A percentile compares a stretch with the other conserved stretches of the same genome.
Conservation (phyloP, 2,888 invertebrate species). For the Athalia cordata region DNA sequence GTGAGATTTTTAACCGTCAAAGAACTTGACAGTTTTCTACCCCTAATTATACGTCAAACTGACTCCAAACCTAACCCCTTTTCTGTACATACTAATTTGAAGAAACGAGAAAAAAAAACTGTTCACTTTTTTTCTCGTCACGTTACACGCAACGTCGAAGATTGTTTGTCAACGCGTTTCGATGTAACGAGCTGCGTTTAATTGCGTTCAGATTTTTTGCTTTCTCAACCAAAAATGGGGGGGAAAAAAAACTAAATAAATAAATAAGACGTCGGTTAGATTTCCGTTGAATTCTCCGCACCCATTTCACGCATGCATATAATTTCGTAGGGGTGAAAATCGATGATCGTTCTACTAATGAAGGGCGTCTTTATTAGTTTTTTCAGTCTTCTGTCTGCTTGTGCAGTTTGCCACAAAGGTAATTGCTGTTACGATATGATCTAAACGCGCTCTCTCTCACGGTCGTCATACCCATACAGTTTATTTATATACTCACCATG, state of each 20-base stretch:
- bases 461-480: slow-evolving; percentile 51
- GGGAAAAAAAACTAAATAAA: background rate
- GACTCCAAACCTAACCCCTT: background rate
- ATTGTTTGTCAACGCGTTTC: no score
- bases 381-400: slow-evolving; percentile 55
- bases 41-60: background rate
- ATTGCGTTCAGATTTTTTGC: no score
- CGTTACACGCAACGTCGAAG: no score
- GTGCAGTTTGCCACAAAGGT: slow-evolving; percentile 43
- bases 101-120: background rate
- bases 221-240: background rate
- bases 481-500: no score
- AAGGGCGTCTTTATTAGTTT: slow-evolving; percentile 32
- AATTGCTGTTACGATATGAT: slow-evolving; percentile 67
- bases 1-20: background rate
- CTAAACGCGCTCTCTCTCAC: slow-evolving; percentile 64
- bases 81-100: background rate
- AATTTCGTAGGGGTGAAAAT: slow-evolving; percentile 36
- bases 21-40: slow-evolving; percentile 18
- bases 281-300: slow-evolving; percentile 12
- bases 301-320: background rate
- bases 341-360: slow-evolving; percentile 2
- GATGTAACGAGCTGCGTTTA: no score
- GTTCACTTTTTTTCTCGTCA: no score
- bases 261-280: background rate